Percentiles rank a stretch among this genome's conserved stretches.
Evolutionary conservation across 2,113 vertebrate genomes (phyloP).

Genomic region (Spizaetus ornatus): DNA sequence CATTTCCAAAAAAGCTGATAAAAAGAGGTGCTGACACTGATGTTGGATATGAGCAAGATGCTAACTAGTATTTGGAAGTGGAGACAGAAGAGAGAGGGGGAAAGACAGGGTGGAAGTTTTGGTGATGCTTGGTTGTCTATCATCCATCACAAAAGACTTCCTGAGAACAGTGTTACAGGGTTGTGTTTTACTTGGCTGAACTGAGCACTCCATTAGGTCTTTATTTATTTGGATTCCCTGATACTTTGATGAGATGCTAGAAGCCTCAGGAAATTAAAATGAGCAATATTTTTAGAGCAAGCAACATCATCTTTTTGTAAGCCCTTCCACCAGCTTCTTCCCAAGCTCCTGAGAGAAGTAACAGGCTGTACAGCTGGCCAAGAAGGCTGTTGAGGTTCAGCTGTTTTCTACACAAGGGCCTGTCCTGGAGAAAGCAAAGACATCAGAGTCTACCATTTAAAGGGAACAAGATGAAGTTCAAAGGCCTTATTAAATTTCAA

Average conservation of each 20-base stretch:
- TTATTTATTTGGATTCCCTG: neutral
- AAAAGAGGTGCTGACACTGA: neutral
- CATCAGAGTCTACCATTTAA: neutral
- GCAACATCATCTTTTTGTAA: neutral
- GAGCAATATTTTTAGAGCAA: neutral
- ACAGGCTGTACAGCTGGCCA: neutral
- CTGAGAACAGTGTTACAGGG: neutral
- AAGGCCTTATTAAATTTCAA: neutral
- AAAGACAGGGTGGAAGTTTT: neutral
- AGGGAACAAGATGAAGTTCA: neutral
- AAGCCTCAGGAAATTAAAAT: constrained; percentile 17
- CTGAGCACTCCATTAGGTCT: neutral
- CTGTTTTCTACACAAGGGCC: neutral
- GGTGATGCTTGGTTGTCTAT: neutral
- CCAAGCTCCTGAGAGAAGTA: neutral
- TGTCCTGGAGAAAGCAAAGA: neutral
- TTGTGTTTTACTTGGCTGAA: constrained; percentile 15
- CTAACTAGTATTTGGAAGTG: neutral
- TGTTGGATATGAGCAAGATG: neutral
- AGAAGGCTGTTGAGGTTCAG: neutral
- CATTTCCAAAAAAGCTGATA: neutral
- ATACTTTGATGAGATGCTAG: neutral
- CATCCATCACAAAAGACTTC: neutral
- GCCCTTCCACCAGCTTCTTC: neutral
- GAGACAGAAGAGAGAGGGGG: neutral